Conservation (phyloP, 2,888 invertebrate species). For the Diachrysia chrysitis region DNA sequence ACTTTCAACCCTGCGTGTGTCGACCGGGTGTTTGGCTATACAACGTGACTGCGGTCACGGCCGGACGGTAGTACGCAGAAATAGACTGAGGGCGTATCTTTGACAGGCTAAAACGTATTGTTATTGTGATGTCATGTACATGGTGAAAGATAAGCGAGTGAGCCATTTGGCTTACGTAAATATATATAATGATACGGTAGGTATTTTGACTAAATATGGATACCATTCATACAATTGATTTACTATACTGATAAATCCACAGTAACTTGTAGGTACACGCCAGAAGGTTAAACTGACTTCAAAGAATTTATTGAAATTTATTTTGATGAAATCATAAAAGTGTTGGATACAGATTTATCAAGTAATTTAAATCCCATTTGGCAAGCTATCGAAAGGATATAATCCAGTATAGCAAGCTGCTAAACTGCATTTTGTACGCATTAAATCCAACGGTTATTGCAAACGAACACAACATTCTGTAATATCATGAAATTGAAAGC, state of each 20-base stretch:
- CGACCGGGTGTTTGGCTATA: conserved; percentile 43
- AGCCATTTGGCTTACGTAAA: conserved; percentile 29
- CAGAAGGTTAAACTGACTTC: neutral
- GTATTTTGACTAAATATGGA: neutral
- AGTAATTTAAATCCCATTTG: neutral
- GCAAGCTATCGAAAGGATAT: neutral
- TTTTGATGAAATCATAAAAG: neutral
- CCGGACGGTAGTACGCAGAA: conserved; percentile 43
- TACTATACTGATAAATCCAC: neutral
- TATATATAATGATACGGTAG: neutral
- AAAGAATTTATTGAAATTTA: neutral
- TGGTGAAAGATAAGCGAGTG: conserved; percentile 26
- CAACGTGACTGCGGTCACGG: conserved; percentile 54
- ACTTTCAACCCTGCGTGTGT: conserved; percentile 45
- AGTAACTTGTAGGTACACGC: neutral
- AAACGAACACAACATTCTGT: conserved; percentile 23
- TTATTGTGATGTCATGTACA: conserved; percentile 41
- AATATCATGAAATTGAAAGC: conserved; percentile 33
- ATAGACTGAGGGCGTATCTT: conserved; percentile 59
- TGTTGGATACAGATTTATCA: neutral
- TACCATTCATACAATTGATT: neutral
- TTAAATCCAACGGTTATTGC: conserved; percentile 32
- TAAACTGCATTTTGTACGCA: conserved; percentile 13
- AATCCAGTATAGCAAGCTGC: neutral
- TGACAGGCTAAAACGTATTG: conserved; percentile 48